These are phyloP conservation scores for Sigmodon hispidus DNA, from an alignment of 2,113 vertebrate genomes.

Conservation along the genomic window DNA sequence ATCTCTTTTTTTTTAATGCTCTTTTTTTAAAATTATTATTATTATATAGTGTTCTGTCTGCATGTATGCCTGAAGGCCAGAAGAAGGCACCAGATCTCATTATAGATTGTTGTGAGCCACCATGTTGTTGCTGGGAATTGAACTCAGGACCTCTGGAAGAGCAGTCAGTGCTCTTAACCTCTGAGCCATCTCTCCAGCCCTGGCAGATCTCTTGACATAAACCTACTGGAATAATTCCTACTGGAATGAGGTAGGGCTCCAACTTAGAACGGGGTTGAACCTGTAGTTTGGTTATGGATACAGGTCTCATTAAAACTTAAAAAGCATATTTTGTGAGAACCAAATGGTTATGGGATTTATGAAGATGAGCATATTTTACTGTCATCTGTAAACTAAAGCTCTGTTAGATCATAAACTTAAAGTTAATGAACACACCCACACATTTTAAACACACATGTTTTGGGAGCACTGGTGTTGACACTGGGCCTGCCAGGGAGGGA, in stretches of 20 bases:
- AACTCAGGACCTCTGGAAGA: no score
- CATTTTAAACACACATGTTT: not conserved
- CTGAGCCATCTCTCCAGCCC: no score
- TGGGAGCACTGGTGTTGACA: no score
- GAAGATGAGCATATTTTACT: slow-evolving; percentile 4
- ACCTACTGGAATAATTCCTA: not conserved
- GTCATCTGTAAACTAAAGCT: not conserved
- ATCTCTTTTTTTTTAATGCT: no score
- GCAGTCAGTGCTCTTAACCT: no score
- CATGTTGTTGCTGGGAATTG: no score
- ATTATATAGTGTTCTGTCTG: no score
- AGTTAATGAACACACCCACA: not conserved
- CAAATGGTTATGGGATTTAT: not conserved
- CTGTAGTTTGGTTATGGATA: not conserved
- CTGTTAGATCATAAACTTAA: not conserved
- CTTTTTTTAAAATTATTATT: no score
- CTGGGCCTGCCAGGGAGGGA: no score
- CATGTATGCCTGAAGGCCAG: no score
- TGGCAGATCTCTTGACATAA: not conserved
- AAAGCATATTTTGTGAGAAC: not conserved
- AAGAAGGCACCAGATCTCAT: no score
- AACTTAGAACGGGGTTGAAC: not conserved
- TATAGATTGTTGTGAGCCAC: no score
- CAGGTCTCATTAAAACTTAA: not conserved
- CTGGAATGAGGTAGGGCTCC: not conserved